Percentiles rank a stretch among this genome's conserved stretches.
Conservation (phyloP, 2,113 vertebrate species). For the Syngnathoides biaculeatus region DNA sequence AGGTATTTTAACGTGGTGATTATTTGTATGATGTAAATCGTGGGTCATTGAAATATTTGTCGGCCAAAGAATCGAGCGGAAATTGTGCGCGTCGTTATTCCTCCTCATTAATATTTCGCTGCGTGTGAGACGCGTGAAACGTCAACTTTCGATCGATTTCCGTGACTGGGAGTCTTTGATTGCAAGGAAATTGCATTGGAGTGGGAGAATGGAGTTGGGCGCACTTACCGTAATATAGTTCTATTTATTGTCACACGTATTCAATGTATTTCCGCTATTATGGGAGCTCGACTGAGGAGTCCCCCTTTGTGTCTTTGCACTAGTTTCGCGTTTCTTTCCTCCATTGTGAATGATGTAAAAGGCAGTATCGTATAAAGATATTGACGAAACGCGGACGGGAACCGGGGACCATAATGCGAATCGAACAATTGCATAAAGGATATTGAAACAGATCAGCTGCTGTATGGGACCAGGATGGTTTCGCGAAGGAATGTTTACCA, state of each 20-base stretch:
- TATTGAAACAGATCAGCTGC: slow-evolving; percentile 56
- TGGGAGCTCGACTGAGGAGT: slow-evolving; percentile 48
- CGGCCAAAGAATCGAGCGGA: slow-evolving; percentile 68
- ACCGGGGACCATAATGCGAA: slow-evolving; percentile 63
- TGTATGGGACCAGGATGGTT: slow-evolving; percentile 38
- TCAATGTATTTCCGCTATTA: slow-evolving; percentile 58
- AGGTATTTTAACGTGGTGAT: slow-evolving; percentile 64
- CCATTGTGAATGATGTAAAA: slow-evolving; percentile 63
- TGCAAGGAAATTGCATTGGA: slow-evolving; percentile 61
- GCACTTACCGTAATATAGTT: slow-evolving; percentile 61
- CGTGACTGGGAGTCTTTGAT: slow-evolving; percentile 61
- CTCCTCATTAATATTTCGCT: too few species aligned
- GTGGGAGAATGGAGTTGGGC: slow-evolving; percentile 62
- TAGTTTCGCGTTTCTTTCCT: slow-evolving; percentile 64
- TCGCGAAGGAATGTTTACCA: slow-evolving; percentile 38
- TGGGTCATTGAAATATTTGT: slow-evolving; percentile 52
- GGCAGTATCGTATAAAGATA: too few species aligned
- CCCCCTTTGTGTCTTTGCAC: slow-evolving; percentile 65
- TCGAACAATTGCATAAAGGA: slow-evolving; percentile 53
- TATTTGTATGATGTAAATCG: slow-evolving; percentile 55
- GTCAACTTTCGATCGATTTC: too few species aligned
- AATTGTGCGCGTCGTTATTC: slow-evolving; percentile 53
- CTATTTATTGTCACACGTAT: slow-evolving; percentile 59
- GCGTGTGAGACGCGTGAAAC: too few species aligned
- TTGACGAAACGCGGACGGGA: slow-evolving; percentile 51